Evolutionary conservation across 2,113 vertebrate species (phyloP), one percentile per base, ranked within the genome.

Genomic region (Condylura cristata): DNA sequence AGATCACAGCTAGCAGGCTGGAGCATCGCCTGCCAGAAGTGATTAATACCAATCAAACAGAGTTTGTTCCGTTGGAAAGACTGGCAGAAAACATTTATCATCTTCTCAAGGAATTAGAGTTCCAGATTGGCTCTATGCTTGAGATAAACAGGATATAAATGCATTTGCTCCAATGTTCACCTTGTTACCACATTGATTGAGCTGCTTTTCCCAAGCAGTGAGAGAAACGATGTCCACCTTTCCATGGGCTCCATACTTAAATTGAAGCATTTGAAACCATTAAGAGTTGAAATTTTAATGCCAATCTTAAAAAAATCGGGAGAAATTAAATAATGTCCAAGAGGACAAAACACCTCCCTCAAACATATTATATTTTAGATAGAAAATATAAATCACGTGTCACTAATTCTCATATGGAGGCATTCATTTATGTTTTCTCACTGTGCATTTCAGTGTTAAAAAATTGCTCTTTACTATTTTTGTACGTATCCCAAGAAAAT

Each of bases 11-110:
- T 97, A 97, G 97, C 96, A 97, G 95, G 94, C 92, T 98, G 96
- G 97, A 98, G 97, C 96, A 97, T 96, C 58, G 80, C 97, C 97
- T 98, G 97, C 98, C 98, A 98, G 97, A 96, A 97, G 96, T 98
- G 98, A 98, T 98, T 98, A 98, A 98, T 98, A 97, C 96, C 96
- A 97, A 98, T 98, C 98, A 98, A 98, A 98, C 39, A 53, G 97
- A 98, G 97, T 98, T 98, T 98, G 98, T 97, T 98, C 98, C 97
- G 96, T 48, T n/a, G 97, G 95, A 96, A 96, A 98, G 98, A 98
- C 96, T 98, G 98, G 97, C 98, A 98, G 98, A 98, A 97, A 98
- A 98, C 96, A 98, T 98, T 98, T 98, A 98, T 98, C 97, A 98
- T 98, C 96, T 97, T 97, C 93, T 97, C 96, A 96, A 97, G 96